Evolutionary conservation across 2,888 invertebrate species (phyloP).

Genomic region (Pegoplata infirma): DNA sequence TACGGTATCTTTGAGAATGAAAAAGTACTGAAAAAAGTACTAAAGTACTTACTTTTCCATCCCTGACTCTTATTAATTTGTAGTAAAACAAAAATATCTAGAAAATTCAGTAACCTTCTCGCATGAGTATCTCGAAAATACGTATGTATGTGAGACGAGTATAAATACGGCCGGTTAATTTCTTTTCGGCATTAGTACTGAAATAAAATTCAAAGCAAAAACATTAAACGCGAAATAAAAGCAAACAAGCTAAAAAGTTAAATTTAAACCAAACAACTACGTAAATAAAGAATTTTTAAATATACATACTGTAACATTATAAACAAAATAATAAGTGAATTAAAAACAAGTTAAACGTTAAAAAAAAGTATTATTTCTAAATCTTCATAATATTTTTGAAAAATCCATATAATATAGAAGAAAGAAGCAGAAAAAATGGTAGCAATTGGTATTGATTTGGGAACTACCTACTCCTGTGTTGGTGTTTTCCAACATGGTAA

Average conservation of each 20-base stretch:
- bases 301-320: no score
- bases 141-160: neutral
- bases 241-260: neutral
- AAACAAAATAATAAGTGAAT: neutral
- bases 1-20: no score
- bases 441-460: slow-evolving; percentile 81
- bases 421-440: slow-evolving; percentile 77
- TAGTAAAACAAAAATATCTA: no score
- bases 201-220: slow-evolving; percentile 41
- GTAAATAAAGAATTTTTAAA: neutral
- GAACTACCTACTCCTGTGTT: slow-evolving; percentile 85
- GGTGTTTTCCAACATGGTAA: slow-evolving; percentile 90
- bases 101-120: no score
- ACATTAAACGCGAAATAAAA: slow-evolving; percentile 19
- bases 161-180: slow-evolving; percentile 49
- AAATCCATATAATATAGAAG: no score
- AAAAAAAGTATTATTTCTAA: no score
- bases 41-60: no score
- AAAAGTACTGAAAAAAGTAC: no score
- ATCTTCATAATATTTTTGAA: no score
- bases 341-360: neutral
- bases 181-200: slow-evolving; percentile 48
- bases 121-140: slow-evolving; percentile 84
- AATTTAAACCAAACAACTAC: slow-evolving; percentile 8
- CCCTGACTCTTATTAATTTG: no score